phyloP scores from a whole-genome alignment of 2,797 vertebrate genomes.

The Sebastes flavidus region DNA sequence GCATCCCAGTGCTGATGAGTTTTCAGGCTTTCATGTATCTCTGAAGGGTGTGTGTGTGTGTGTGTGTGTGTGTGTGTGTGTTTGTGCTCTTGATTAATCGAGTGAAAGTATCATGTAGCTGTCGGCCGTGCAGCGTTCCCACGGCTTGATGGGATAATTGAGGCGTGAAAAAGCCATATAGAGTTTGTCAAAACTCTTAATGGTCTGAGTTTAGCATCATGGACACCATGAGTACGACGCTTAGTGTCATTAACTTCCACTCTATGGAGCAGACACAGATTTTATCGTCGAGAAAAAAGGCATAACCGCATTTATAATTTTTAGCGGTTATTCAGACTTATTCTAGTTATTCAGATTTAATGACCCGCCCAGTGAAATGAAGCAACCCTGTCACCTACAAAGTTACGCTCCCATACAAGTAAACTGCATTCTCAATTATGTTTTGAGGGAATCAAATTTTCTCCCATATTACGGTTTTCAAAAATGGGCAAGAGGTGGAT shows the following conservation, averaged over 20 bases:
- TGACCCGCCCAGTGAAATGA: conserved; percentile 27
- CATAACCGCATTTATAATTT: conserved; percentile 25
- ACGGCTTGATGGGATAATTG: conserved; percentile 69
- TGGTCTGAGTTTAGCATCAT: conserved; percentile 44
- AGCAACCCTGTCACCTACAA: neutral
- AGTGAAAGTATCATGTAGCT: conserved; percentile 55
- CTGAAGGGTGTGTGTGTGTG: conserved; percentile 8
- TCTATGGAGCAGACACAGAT: conserved; percentile 33
- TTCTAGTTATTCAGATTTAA: conserved; percentile 23
- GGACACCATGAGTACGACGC: conserved; percentile 28
- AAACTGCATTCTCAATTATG: neutral
- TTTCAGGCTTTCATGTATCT: conserved; percentile 50
- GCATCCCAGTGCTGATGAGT: conserved; percentile 43
- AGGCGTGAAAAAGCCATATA: conserved; percentile 65
- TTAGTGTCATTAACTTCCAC: conserved; percentile 57
- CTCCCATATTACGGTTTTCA: too few relatives aligned
- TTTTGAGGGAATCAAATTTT: too few relatives aligned
- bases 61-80: conserved; percentile 26
- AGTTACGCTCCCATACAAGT: neutral
- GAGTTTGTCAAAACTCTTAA: conserved; percentile 70
- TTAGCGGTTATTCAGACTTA: conserved; percentile 18
- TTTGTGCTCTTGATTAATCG: conserved; percentile 53
- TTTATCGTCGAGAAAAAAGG: conserved; percentile 37
- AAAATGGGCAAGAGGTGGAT: too few relatives aligned
- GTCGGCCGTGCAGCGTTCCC: conserved; percentile 32